phyloP scores from a whole-genome alignment of 2,113 vertebrate genomes.

The Zapornia atra region DNA sequence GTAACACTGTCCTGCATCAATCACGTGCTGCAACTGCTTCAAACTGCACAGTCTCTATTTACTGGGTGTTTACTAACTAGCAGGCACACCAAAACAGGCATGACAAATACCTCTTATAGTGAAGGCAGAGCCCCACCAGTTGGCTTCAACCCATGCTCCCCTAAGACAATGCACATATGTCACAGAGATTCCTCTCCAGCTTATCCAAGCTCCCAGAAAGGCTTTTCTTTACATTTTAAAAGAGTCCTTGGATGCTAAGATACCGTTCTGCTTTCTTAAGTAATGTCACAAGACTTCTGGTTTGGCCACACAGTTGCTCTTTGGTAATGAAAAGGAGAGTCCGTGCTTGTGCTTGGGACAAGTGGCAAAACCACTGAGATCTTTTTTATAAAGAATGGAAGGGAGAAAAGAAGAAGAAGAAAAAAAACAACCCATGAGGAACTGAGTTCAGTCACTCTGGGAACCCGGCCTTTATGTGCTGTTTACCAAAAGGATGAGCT shows the following conservation, averaged over 20 bases:
- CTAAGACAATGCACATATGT: constrained; percentile 74
- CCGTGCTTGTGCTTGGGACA: constrained; percentile 76
- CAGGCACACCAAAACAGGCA: constrained; percentile 43
- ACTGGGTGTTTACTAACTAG: not conserved
- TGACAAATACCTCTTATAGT: constrained; percentile 12
- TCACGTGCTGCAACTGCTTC: not conserved
- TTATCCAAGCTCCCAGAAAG: constrained; percentile 72
- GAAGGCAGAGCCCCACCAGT: constrained; percentile 43
- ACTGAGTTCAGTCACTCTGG: constrained; percentile 86
- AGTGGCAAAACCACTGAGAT: constrained; percentile 70
- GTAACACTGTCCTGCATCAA: not conserved
- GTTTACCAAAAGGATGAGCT: constrained; percentile 95
- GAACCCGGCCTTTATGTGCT: constrained; percentile 81
- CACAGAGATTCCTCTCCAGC: constrained; percentile 72
- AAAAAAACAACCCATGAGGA: constrained; percentile 63
- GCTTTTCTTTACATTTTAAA: constrained; percentile 76
- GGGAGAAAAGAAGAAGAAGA: not conserved
- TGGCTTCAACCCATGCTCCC: constrained; percentile 38
- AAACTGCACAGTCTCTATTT: not conserved
- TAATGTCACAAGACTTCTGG: constrained; percentile 93
- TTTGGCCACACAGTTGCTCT: constrained; percentile 82
- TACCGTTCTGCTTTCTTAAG: constrained; percentile 88
- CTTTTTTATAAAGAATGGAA: constrained; percentile 33
- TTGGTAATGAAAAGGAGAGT: constrained; percentile 85
- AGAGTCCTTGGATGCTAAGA: constrained; percentile 81